Evolutionary conservation across 1,140 invertebrate species (phyloP).

Genomic region (Rhopalosiphum padi): DNA sequence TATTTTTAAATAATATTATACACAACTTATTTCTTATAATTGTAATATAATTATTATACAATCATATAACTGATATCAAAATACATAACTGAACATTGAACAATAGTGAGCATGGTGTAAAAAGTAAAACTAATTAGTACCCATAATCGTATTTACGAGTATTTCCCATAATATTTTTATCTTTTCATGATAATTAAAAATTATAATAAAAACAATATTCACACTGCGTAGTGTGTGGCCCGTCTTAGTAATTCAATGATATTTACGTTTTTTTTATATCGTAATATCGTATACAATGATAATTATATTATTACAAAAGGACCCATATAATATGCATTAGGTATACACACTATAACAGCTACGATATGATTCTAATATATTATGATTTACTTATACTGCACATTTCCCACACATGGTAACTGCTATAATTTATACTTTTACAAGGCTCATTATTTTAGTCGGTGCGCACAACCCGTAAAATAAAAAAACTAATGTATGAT

Average conservation of each 20-base stretch:
- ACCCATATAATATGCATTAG: background rate
- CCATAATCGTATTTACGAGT: background rate
- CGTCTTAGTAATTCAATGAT: background rate
- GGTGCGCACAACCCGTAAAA: background rate
- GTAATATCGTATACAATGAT: too few relatives aligned
- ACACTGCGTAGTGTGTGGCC: background rate
- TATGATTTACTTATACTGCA: background rate
- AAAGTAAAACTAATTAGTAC: background rate
- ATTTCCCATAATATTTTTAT: slow-evolving; percentile 9
- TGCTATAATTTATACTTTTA: background rate
- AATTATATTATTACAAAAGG: background rate
- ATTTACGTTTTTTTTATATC: background rate
- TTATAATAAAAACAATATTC: background rate
- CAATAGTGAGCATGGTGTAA: background rate
- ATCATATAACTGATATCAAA: slow-evolving; percentile 1
- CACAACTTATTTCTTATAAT: background rate
- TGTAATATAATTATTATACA: background rate
- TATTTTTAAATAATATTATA: background rate
- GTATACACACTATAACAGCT: background rate
- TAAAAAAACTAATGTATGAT: background rate
- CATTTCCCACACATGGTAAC: background rate
- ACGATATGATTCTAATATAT: background rate
- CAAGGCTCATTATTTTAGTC: background rate
- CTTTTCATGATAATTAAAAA: background rate
- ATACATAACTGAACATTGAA: background rate